Base-by-base conservation (phyloP, 2,888 invertebrate species). In the Caradrina clavipalpis region DNA sequence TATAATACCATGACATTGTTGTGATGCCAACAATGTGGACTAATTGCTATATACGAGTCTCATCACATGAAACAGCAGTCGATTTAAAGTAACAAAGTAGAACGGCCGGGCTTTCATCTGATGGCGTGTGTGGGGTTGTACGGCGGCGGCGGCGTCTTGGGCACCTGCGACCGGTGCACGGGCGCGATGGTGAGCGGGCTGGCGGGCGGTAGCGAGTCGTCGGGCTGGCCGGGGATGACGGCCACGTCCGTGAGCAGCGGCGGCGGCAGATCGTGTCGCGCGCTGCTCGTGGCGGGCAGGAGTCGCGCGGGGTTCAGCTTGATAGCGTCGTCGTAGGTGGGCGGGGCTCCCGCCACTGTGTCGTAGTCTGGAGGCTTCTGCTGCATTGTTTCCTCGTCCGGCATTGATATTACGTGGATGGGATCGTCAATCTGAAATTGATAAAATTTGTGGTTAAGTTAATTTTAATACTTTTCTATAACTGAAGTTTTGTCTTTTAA, bases 351-450 rank as follows among this genome's bases (percentile, higher is more conserved):
- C 11, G 97, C 97, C 63, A 97, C 97, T 10, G 97, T 96, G 87
- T 97, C 97, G 91, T 97, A 97, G 89, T 97, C 97, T 2, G 97
- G 97, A 47, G 97, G 97, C 89, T 97, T 97, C 87, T 97, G 97
- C 85, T 97, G 96, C 91, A 96, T 96, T 73, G 96, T 96, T 87
- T 95, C 96, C 81, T 96, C 96, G 78, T 96, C 96, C 77, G 96
- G 96, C 91, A 97, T 96, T 80, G 97, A 96, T 80, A 97, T 97
- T 73, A 97, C 97, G 90, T 97, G 97, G 83, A 97, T 97, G 50
- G 97, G 97, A 90, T 97, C 97, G 90, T 97, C 97, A 85, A 96
- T 97, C 97, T 97, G 96, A 13, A 95, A 96, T 71, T 66, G 45
- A 69, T 73, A 51, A 81, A 73, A 67, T 31, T 59, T 65, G 19